A percentile compares a stretch with the other conserved stretches of the same genome.
These are phyloP conservation scores for Catalaphyllia jardinei DNA, from an alignment of 64 coral and sea anemone species.

Conservation along the genomic window DNA sequence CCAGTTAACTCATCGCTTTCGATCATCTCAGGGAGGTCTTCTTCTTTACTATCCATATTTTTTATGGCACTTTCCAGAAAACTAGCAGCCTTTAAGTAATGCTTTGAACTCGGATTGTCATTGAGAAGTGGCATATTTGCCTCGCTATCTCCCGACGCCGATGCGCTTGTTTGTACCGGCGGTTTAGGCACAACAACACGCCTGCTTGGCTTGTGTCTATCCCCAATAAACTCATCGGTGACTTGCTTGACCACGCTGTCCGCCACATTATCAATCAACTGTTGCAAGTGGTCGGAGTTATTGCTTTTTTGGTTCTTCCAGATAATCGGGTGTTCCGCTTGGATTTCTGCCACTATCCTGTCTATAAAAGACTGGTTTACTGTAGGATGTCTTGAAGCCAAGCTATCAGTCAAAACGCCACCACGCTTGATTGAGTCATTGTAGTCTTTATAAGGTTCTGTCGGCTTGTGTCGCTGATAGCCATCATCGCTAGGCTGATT, in stretches of 20 bases:
- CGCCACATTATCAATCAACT: slow-evolving; percentile 55
- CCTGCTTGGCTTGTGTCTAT: not conserved
- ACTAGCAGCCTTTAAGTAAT: not conserved
- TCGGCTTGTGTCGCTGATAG: not conserved
- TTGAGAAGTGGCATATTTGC: not conserved
- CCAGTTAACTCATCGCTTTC: slow-evolving; percentile 5
- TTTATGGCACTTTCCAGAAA: not conserved
- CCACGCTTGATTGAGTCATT: not conserved
- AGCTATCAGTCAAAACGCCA: not conserved
- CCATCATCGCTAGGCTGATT: not conserved
- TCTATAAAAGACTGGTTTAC: slow-evolving; percentile 32
- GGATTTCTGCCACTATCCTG: slow-evolving; percentile 34
- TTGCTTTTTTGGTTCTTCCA: not conserved
- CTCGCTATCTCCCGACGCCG: not conserved
- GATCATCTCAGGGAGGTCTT: not conserved
- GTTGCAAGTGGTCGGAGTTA: slow-evolving; percentile 16
- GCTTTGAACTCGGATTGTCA: not conserved
- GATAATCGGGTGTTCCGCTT: slow-evolving; percentile 4
- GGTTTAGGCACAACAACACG: slow-evolving; percentile 13
- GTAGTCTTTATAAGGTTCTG: not conserved
- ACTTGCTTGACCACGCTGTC: slow-evolving; percentile 61
- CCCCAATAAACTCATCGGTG: slow-evolving; percentile 4
- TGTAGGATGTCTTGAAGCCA: not conserved
- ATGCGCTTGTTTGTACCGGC: not conserved
- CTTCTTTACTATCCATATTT: no score